Evolutionary conservation across 1,140 invertebrate species (phyloP).

Genomic region (Megalonaias nervosa): DNA sequence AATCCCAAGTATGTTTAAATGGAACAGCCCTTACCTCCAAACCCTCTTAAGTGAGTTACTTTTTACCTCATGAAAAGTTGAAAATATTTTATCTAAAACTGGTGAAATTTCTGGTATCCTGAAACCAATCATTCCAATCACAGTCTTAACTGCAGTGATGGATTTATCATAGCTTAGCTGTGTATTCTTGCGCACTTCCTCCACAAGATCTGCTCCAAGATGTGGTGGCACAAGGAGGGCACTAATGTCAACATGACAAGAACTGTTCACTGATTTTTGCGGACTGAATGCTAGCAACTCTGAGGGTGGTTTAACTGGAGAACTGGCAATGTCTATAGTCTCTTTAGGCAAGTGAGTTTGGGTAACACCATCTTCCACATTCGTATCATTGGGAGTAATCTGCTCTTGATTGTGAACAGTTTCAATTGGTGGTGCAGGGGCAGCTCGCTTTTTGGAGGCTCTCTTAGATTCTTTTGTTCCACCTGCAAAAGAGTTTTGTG

Average conservation of each 20-base stretch:
- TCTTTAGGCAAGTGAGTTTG: no score
- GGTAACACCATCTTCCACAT: no score
- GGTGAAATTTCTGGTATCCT: constrained; percentile 52
- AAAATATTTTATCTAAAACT: constrained; percentile 54
- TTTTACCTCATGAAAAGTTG: constrained; percentile 49
- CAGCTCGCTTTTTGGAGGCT: no score
- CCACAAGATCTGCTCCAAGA: constrained; percentile 65
- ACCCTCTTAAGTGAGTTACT: background rate
- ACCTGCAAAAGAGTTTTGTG: no score
- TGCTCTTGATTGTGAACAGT: no score
- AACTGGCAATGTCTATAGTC: no score
- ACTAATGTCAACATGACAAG: constrained; percentile 30
- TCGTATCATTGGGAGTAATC: no score
- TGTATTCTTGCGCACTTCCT: constrained; percentile 82
- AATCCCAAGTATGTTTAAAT: no score
- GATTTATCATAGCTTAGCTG: constrained; percentile 90
- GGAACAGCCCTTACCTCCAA: no score
- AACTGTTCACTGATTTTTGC: constrained; percentile 14
- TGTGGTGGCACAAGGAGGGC: constrained; percentile 37
- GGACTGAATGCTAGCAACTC: constrained; percentile 18
- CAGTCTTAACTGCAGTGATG: constrained; percentile 85
- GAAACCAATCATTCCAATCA: constrained; percentile 73
- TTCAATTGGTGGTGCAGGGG: no score
- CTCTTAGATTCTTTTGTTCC: no score
- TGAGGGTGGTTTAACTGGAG: no score